These are phyloP conservation scores for Polypedilum pembai DNA, from an alignment of 1,140 invertebrate species.

Conservation along the genomic window DNA sequence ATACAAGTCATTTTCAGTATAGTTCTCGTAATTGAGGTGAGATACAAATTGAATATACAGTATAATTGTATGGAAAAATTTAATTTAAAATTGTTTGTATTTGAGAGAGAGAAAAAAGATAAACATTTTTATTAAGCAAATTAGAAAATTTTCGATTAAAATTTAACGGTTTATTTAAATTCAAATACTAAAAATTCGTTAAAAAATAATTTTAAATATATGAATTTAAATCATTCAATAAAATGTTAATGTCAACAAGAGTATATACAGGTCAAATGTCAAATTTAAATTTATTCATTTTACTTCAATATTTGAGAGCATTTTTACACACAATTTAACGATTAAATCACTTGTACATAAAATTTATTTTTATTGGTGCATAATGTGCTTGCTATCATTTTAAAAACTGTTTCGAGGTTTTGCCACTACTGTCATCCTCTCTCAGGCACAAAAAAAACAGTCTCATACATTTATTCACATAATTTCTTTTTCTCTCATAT, in stretches of 20 bases:
- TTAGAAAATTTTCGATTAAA: no score
- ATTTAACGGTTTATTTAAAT: no score
- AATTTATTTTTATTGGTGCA: neutral
- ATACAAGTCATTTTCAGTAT: conserved; percentile 65
- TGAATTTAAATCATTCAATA: no score
- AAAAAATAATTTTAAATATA: no score
- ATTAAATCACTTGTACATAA: neutral
- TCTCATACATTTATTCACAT: neutral
- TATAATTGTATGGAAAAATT: neutral
- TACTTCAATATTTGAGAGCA: neutral
- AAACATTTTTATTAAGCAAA: no score
- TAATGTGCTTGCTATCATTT: neutral
- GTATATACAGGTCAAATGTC: neutral
- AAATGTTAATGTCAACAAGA: neutral
- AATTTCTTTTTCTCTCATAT: neutral
- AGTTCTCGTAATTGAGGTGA: conserved; percentile 62
- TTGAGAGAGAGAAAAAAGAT: no score
- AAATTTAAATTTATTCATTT: conserved; percentile 11
- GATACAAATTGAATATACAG: conserved; percentile 29
- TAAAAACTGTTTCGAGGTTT: no score
- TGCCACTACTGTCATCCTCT: neutral
- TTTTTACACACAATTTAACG: conserved; percentile 1
- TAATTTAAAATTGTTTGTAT: neutral
- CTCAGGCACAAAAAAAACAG: neutral
- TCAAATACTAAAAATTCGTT: no score